phyloP scores from a whole-genome alignment of 2,797 vertebrate species.

The Lacerta bilineata region DNA sequence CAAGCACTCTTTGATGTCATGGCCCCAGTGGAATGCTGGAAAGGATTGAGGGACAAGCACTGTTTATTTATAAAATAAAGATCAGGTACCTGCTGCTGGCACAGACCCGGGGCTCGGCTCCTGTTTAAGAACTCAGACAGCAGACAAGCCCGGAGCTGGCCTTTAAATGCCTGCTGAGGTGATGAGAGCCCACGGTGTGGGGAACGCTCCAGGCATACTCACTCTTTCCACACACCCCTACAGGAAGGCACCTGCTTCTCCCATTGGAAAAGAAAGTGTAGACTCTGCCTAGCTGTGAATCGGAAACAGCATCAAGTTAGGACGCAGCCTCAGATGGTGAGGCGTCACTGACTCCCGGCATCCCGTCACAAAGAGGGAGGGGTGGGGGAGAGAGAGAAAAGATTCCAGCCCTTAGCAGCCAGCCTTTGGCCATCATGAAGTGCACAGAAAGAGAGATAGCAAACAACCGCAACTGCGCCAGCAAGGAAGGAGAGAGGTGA shows the following conservation, averaged over 20 bases:
- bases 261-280: conserved; percentile 27
- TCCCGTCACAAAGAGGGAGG: background rate
- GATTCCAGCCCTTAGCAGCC: background rate
- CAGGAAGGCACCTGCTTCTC: conserved; percentile 57
- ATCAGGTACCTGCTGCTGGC: conserved; percentile 76
- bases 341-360: background rate
- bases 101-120: conserved; percentile 51
- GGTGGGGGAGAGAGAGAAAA: rapidly evolving
- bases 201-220: conserved; percentile 33
- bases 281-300: background rate
- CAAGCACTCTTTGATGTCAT: conserved; percentile 70
- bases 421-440: rapidly evolving
- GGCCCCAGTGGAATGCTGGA: conserved; percentile 66
- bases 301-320: background rate
- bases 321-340: background rate
- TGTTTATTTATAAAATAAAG: conserved; percentile 78
- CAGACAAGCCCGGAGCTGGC: conserved; percentile 52
- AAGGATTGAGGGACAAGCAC: conserved; percentile 56
- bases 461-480: background rate
- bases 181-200: conserved; percentile 40
- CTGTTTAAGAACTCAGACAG: conserved; percentile 70
- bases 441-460: conserved; percentile 1
- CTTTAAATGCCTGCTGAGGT: conserved; percentile 41
- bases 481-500: background rate
- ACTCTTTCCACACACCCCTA: conserved; percentile 33